A percentile compares a stretch with the other conserved stretches of the same genome.
These are phyloP conservation scores for Cochlearius cochlearius DNA, from an alignment of 2,113 vertebrate genomes.

Conservation along the genomic window DNA sequence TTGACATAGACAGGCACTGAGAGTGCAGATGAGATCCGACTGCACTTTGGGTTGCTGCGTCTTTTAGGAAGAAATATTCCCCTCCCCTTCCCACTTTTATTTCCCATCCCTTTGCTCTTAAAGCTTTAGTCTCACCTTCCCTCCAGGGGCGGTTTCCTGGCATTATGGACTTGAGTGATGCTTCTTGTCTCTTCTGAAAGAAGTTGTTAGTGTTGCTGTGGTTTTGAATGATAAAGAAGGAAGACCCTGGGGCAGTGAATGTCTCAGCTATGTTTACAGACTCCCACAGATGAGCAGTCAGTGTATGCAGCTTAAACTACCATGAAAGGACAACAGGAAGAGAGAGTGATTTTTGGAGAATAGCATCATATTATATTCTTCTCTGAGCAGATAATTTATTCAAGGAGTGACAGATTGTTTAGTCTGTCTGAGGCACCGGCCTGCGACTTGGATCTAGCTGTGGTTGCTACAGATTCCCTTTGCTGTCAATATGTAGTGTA, in stretches of 20 bases:
- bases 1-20: background rate
- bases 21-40: background rate
- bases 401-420: slow-evolving; percentile 25
- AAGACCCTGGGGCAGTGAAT: background rate
- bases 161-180: background rate
- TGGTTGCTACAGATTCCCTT: background rate
- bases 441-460: background rate
- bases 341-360: background rate
- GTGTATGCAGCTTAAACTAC: background rate
- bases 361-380: background rate
- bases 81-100: background rate
- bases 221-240: background rate
- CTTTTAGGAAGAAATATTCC: background rate
- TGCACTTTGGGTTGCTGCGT: background rate
- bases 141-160: background rate
- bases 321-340: background rate
- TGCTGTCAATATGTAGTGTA: background rate
- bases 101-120: background rate
- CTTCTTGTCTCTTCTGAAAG: background rate
- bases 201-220: background rate
- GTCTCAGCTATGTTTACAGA: background rate
- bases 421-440: background rate
- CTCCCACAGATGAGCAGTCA: background rate
- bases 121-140: background rate
- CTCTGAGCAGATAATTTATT: slow-evolving; percentile 35